Evolutionary conservation across 2,888 invertebrate genomes (phyloP).

Genomic region (Tenthredo notha): DNA sequence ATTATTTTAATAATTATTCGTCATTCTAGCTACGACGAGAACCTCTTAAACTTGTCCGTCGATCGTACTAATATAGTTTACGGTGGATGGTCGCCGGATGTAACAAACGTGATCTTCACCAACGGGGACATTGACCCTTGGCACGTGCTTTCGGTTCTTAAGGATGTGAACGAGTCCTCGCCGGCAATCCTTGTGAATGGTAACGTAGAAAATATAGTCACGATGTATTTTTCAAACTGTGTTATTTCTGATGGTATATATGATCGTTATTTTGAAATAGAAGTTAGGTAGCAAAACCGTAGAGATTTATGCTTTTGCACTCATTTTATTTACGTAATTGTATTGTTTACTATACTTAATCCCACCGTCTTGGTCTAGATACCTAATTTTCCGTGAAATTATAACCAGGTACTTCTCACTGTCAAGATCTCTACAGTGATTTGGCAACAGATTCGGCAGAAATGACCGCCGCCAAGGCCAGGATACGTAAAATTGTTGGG

Average conservation of each 20-base stretch:
- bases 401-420: conserved; percentile 67
- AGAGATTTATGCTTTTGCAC: background rate
- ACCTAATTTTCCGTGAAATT: background rate
- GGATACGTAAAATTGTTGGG: conserved; percentile 61
- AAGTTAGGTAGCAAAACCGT: background rate
- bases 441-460: conserved; percentile 57
- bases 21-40: conserved; percentile 63
- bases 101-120: conserved; percentile 81
- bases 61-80: conserved; percentile 79
- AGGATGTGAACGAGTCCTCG: conserved; percentile 72
- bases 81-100: conserved; percentile 79
- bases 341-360: background rate
- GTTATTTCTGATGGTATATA: background rate
- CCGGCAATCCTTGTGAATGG: conserved; percentile 72
- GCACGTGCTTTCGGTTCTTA: conserved; percentile 80
- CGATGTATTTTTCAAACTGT: background rate
- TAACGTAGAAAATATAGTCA: conserved; percentile 54
- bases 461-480: conserved; percentile 62
- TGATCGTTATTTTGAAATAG: background rate
- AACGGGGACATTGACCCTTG: conserved; percentile 83
- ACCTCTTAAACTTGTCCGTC: conserved; percentile 75
- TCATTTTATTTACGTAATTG: background rate
- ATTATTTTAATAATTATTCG: background rate
- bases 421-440: conserved; percentile 64
- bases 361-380: background rate